phyloP scores from a whole-genome alignment of 2,113 vertebrate species.

The Campylomormyrus numenius region DNA sequence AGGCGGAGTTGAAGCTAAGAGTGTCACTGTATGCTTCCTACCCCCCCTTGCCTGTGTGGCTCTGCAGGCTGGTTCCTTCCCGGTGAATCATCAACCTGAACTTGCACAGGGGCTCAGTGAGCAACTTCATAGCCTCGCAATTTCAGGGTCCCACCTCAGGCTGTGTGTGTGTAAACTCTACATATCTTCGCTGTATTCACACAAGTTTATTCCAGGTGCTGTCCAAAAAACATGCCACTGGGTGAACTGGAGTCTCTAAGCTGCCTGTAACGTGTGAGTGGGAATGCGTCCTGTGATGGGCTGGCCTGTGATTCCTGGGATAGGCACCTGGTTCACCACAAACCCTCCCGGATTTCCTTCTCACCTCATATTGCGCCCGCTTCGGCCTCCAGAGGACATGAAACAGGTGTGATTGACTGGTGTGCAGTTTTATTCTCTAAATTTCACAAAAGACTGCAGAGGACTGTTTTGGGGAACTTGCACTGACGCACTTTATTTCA shows the following conservation, averaged over 20 bases:
- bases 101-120: neutral
- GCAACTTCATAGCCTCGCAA: neutral
- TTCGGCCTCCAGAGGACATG: neutral
- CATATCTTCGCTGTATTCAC: neutral
- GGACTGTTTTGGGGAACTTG: neutral
- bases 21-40: neutral
- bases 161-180: neutral
- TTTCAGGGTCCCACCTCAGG: neutral
- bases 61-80: neutral
- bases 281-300: neutral
- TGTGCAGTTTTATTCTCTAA: neutral
- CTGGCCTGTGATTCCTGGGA: neutral
- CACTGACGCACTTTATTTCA: neutral
- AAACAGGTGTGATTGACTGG: neutral
- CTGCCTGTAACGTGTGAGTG: neutral
- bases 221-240: neutral
- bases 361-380: neutral
- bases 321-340: neutral
- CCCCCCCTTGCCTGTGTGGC: neutral
- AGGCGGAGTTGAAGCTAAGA: neutral
- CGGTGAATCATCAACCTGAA: neutral
- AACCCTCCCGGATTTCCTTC: neutral
- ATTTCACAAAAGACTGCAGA: neutral
- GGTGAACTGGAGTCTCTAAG: neutral
- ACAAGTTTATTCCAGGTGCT: neutral